Evolutionary conservation across 1,140 invertebrate genomes (phyloP), one percentile per base, ranked within the genome.

Genomic region (Zaprionus taronus): DNA sequence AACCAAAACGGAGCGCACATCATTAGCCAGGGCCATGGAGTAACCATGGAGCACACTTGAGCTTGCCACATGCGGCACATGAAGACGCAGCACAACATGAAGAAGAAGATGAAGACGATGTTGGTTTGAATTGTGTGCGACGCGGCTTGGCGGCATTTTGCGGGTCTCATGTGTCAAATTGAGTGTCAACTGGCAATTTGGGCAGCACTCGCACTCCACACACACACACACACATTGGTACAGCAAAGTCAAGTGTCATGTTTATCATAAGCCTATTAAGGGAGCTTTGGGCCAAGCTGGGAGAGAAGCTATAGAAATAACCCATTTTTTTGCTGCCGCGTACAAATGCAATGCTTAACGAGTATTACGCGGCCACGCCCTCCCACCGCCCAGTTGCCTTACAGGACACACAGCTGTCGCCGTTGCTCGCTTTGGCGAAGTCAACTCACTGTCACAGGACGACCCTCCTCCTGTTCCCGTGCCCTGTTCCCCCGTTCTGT

Each of bases 101-200:
- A 47, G 65, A 67, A n/a, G 64, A 28, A 51, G 64, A 47, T 2
- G 24, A 38, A n/a, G 70, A 47, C n/a, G 41, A 67, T 38, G 65
- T 34, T 34, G 31, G 9, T 34, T 34, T 34, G 57, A 24, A 28
- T 14, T 47, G 64, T 41, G 38, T 57, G 28, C 49, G 62, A 31
- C 36, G 47, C 51, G 44, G 69, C 53, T 74, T 63, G 57, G 57
- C 51, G 75, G 64, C 79, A 58, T 71, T 78, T 76, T 84, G 80
- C 67, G 79, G 77, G 79, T 36, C 82, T 90, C 85, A 82, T 85
- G 83, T 91, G 86, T 91, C 86, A 91, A 91, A 91, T 91, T 86
- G 86, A 91, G 86, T 91, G 86, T 91, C 86, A 91, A 91, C 86
- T 91, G 86, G 86, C 86, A 91, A 90, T 90, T 90, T 90, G 85